phyloP scores from a whole-genome alignment of 2,113 vertebrate genomes.

The Heterochromis multidens region DNA sequence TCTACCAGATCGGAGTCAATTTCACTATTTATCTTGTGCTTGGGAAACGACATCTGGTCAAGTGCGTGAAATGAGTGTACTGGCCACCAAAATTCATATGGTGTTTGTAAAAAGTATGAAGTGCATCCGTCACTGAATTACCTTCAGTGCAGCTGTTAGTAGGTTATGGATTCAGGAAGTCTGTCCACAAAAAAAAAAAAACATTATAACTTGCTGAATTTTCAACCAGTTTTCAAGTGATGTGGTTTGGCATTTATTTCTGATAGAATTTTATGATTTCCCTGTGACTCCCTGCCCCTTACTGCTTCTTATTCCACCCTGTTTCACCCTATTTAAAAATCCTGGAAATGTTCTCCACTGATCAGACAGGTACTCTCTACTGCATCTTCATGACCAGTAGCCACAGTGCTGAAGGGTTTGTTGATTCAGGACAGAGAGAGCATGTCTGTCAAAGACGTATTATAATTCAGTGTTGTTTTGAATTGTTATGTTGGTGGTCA shows the following conservation, averaged over 20 bases:
- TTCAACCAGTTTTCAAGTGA: not conserved
- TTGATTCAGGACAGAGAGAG: not conserved
- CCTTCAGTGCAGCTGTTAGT: too few species aligned
- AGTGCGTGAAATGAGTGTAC: not conserved
- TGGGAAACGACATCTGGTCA: not conserved
- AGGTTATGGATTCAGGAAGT: not conserved
- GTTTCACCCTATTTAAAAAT: not conserved
- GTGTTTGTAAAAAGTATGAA: not conserved
- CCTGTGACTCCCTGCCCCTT: accelerated
- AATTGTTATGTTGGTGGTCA: not conserved
- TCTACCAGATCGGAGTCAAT: not conserved
- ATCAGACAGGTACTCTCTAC: too few species aligned
- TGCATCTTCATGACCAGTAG: not conserved
- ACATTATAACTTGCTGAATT: not conserved
- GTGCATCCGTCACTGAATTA: not conserved
- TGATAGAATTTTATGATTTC: not conserved
- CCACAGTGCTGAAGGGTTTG: not conserved
- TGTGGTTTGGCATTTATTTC: not conserved
- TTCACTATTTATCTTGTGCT: not conserved
- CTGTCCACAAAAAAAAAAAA: not conserved
- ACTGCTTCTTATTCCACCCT: not conserved
- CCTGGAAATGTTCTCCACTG: not conserved
- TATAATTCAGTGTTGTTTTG: not conserved
- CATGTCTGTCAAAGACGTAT: not conserved
- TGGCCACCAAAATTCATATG: not conserved